These are phyloP conservation scores for Agrotis ipsilon DNA, from an alignment of 2,888 invertebrate species.

Conservation along the genomic window DNA sequence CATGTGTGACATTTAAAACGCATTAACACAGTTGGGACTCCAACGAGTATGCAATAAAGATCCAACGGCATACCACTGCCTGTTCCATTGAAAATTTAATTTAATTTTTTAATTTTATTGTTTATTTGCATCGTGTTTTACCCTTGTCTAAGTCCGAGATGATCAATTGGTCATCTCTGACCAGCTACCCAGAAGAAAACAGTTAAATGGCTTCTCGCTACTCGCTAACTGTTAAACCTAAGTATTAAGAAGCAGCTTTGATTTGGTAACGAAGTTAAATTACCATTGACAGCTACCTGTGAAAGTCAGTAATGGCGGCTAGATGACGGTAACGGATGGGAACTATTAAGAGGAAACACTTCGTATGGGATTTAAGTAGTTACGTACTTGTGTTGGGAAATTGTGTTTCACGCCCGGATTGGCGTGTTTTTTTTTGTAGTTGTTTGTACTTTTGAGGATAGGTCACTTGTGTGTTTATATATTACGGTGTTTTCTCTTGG, in stretches of 20 bases:
- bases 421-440: not conserved
- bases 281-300: conserved; percentile 65
- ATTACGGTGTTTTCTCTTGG: too few relatives aligned
- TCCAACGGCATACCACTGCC: too few relatives aligned
- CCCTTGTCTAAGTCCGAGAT: too few relatives aligned
- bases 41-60: too few relatives aligned
- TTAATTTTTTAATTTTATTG: too few relatives aligned
- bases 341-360: conserved; percentile 53
- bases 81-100: too few relatives aligned
- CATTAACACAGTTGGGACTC: too few relatives aligned
- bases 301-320: conserved; percentile 47
- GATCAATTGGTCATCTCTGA: too few relatives aligned
- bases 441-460: not conserved
- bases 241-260: conserved; percentile 33
- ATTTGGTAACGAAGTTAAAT: conserved; percentile 67
- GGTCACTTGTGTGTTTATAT: too few relatives aligned
- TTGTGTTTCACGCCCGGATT: conserved; percentile 36
- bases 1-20: too few relatives aligned
- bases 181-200: too few relatives aligned
- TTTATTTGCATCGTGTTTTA: too few relatives aligned
- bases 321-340: conserved; percentile 42
- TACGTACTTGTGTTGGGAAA: conserved; percentile 20
- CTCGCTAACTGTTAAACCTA: not conserved
- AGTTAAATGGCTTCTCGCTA: not conserved
- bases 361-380: conserved; percentile 31